phyloP scores from a whole-genome alignment of 2,113 vertebrate genomes.

The Ranitomeya variabilis region DNA sequence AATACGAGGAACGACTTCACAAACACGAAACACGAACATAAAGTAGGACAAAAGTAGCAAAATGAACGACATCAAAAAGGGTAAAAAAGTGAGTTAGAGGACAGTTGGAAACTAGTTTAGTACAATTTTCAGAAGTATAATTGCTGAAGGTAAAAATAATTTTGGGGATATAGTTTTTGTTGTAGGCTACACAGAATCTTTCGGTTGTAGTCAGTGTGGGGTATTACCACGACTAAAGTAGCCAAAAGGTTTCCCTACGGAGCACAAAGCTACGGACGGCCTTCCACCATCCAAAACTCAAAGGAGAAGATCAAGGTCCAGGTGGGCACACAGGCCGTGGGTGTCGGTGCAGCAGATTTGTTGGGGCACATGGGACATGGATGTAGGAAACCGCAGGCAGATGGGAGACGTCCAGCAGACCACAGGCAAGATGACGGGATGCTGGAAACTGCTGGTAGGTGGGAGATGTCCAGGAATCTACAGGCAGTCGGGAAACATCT shows the following conservation, averaged over 20 bases:
- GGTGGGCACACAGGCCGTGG: no score
- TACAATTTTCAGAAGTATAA: background rate
- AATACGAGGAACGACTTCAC: background rate
- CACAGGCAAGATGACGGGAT: no score
- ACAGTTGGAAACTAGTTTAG: background rate
- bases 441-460: no score
- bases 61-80: conserved; percentile 14
- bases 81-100: background rate
- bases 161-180: background rate
- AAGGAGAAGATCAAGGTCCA: no score
- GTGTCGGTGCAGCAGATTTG: no score
- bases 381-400: no score
- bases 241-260: background rate
- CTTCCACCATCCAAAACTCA: background rate
- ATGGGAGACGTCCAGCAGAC: no score
- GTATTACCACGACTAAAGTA: background rate
- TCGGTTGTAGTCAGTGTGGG: background rate
- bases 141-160: background rate
- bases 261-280: background rate
- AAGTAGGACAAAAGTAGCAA: conserved; percentile 3
- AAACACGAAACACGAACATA: conserved; percentile 11
- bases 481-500: no score
- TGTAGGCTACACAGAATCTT: background rate
- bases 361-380: no score
- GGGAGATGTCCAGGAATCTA: no score